Evolutionary conservation across 2,113 vertebrate genomes (phyloP), one percentile per base, ranked within the genome.

Genomic region (Procavia capensis): DNA sequence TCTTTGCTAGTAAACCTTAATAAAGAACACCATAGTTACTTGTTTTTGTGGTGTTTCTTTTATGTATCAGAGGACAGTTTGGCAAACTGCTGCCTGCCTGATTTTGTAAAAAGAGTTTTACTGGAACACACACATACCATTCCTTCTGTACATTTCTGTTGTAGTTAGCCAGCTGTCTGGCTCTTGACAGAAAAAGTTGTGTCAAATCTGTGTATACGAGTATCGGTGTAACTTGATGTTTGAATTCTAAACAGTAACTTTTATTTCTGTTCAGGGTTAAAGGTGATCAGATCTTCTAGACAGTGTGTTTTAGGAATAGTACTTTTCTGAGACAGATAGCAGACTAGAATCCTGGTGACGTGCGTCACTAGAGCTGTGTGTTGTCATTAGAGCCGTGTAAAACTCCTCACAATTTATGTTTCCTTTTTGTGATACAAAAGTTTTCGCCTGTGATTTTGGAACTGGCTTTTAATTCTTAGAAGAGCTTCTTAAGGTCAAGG

Each of bases 361-460:
- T 85, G 34, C 82, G 11, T 79, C 90, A 66, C 19, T 29, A 91
- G 9, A 93, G 41, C 34, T 17, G 24, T 85, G 14, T 76, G 83
- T 90, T 89, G 0, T 92, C 90, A 66, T 14, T 29, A 91, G 9
- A 93, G 41, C 34, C 22, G 24, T 85, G 14, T 76, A 83, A 91
- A 79, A 59, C 79, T 41, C 24, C 57, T 47, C 0, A 75, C 57
- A 96, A 31, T 22, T 81, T 88, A 3, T 47, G 5, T 84, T 92
- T 93, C 34, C 50, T 87, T 96, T 96, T 96, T 74, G 54, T 90
- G 34, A n/a, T 87, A 24, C 36, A 57, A 85, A 91, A 83, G 39
- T 68, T 34, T 72, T 84, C 76, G 9, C 22, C 36, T 88, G 3
- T 85, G 19, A 13, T n/a, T 75, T 78, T 92, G 78, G 14, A 75